Conservation (phyloP, 2,113 vertebrate genomes). For the Promerops cafer region DNA sequence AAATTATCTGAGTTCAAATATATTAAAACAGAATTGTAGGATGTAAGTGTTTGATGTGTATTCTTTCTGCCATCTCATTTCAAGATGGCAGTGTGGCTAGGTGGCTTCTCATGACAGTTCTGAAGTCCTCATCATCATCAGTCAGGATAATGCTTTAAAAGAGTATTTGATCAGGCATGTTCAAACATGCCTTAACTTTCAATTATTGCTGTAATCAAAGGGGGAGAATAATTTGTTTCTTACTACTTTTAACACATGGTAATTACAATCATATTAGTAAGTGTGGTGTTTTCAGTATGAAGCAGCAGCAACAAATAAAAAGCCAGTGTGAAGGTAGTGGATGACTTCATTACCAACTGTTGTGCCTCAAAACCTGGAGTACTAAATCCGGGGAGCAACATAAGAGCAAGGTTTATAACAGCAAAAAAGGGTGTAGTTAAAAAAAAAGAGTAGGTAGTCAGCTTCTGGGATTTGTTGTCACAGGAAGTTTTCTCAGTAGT, state of each 20-base stretch:
- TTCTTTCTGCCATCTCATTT: background rate
- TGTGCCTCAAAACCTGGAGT: background rate
- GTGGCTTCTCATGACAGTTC: background rate
- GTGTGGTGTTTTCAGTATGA: background rate
- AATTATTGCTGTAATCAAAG: background rate
- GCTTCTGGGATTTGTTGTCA: background rate
- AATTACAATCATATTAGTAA: background rate
- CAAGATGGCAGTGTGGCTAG: background rate
- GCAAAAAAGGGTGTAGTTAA: background rate
- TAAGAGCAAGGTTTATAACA: background rate
- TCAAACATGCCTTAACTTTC: background rate
- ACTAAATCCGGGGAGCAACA: background rate
- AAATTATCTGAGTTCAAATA: background rate
- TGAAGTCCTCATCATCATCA: background rate
- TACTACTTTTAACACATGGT: background rate
- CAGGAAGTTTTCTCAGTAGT: background rate
- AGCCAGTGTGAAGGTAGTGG: background rate
- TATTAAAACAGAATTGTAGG: background rate
- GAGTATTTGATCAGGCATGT: background rate
- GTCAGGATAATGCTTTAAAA: background rate
- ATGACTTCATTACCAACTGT: background rate
- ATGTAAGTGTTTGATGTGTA: background rate
- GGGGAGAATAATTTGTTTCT: background rate
- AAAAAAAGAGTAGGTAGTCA: background rate
- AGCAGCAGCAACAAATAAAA: background rate